Evolutionary conservation across 2,113 vertebrate species (phyloP).

Genomic region (Labeo rohita): DNA sequence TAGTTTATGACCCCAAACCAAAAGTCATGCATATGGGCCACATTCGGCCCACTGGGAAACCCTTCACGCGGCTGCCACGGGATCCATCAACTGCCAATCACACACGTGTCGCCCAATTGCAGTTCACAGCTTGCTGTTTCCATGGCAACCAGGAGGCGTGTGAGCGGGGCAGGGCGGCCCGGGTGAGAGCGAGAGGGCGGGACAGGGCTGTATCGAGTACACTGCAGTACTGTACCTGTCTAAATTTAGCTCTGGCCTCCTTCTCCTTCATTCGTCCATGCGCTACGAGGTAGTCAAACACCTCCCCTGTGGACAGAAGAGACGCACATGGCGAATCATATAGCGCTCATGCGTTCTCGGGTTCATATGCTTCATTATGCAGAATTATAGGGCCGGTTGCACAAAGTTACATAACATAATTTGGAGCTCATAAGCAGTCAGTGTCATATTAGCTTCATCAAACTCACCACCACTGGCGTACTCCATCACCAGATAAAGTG

Average conservation of each 20-base stretch:
- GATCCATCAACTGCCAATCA: constrained; percentile 21
- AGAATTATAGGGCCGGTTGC: neutral
- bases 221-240: constrained; percentile 80
- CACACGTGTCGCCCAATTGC: neutral
- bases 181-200: neutral
- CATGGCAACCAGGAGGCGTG: neutral
- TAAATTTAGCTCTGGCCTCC: constrained; percentile 92
- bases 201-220: constrained; percentile 35
- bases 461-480: constrained; percentile 89
- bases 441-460: neutral
- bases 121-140: neutral
- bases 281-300: constrained; percentile 92
- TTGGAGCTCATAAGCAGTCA: neutral
- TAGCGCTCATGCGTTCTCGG: neutral
- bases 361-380: constrained; percentile 1
- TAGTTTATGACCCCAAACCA: constrained; percentile 9
- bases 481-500: constrained; percentile 90
- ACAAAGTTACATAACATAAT: constrained; percentile 28
- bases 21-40: constrained; percentile 27
- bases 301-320: constrained; percentile 81
- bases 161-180: neutral
- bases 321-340: constrained; percentile 28
- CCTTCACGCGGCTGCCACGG: neutral
- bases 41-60: constrained; percentile 8
- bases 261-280: constrained; percentile 95